A percentile compares a stretch with the other conserved stretches of the same genome.
phyloP scores from a whole-genome alignment of 1,140 invertebrate genomes.

The Oncopeltus fasciatus region DNA sequence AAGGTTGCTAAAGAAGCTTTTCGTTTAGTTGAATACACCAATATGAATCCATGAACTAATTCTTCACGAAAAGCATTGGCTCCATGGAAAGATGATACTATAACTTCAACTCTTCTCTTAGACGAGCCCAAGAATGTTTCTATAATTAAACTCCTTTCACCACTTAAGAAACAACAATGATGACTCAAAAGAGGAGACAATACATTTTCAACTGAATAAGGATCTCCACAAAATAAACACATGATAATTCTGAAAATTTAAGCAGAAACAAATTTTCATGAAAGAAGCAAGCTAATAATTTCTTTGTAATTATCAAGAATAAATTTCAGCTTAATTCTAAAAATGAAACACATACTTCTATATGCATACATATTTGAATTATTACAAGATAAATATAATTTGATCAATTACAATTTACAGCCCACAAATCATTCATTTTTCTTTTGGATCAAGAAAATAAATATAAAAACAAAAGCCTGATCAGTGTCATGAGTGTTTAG shows the following conservation, averaged over 20 bases:
- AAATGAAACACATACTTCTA: too few relatives aligned
- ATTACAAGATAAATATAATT: too few relatives aligned
- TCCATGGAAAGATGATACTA: constrained; percentile 88
- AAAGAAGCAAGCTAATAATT: too few relatives aligned
- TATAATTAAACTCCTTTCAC: constrained; percentile 73
- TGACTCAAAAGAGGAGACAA: constrained; percentile 75
- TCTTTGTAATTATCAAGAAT: too few relatives aligned
- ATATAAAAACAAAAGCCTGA: too few relatives aligned
- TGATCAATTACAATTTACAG: too few relatives aligned
- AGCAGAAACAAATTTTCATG: too few relatives aligned
- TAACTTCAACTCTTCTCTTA: constrained; percentile 80
- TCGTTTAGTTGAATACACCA: constrained; percentile 88
- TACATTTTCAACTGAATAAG: constrained; percentile 79
- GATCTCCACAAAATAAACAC: constrained; percentile 94
- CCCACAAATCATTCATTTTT: too few relatives aligned
- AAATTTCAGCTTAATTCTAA: too few relatives aligned
- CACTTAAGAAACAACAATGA: constrained; percentile 72
- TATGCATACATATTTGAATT: too few relatives aligned
- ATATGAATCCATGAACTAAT: constrained; percentile 87
- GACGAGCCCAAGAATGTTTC: constrained; percentile 82
- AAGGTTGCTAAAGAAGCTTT: constrained; percentile 86
- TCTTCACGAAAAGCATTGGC: constrained; percentile 83
- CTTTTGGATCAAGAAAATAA: too few relatives aligned
- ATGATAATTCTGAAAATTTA: constrained; percentile 64
- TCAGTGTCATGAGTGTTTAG: too few relatives aligned